Base-by-base conservation (phyloP, 2,888 invertebrate genomes). In the Sinodicranocentrus sp. region DNA sequence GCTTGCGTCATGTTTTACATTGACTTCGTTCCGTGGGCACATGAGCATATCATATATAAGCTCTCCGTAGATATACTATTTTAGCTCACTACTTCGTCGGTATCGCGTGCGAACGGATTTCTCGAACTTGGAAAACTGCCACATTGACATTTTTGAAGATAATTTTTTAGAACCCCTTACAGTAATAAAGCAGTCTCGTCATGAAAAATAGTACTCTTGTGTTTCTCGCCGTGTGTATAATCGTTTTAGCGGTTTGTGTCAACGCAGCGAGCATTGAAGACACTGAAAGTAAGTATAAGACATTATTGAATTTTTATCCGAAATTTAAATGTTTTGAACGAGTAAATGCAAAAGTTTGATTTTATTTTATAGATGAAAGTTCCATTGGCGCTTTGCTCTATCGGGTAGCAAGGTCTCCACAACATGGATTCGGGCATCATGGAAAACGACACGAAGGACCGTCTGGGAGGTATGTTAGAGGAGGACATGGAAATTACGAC, bases 381-480 rank as follows among this genome's bases (percentile, higher is more conserved):
- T 39, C 39, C 39, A 39, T 8, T 13, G n/a, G 6, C 57, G 8
- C n/a, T 3, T 3, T n/a, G 6, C n/a, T 48, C 8, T 2, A 48
- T 13, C 48, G 48, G 8, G n/a, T n/a, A 8, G 10, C 10, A 48
- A 6, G 48, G 48, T 23, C 25, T 8, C 57, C 57, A 10, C 57
- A 57, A 13, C 57, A 57, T 25, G 57, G 57, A 23, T 57, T 57
- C 13, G 57, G 57, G 1, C 57, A 57, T 57, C 57, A 25, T 25
- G 57, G 57, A 8, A 13, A 1, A 5, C 23, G 6, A 15, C 6
- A n/a, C n/a, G 48, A 19, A 25, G 57, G 57, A 57, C 21, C 21
- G 13, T 25, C 1, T 57, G 25, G 25, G 1, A 19, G 25, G 25
- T 23, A 23, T 13, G 25, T 8, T 25, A 19, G 57, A 2, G 57